phyloP scores from a whole-genome alignment of 2,888 invertebrate genomes.

The Tanaodytes sp. region DNA sequence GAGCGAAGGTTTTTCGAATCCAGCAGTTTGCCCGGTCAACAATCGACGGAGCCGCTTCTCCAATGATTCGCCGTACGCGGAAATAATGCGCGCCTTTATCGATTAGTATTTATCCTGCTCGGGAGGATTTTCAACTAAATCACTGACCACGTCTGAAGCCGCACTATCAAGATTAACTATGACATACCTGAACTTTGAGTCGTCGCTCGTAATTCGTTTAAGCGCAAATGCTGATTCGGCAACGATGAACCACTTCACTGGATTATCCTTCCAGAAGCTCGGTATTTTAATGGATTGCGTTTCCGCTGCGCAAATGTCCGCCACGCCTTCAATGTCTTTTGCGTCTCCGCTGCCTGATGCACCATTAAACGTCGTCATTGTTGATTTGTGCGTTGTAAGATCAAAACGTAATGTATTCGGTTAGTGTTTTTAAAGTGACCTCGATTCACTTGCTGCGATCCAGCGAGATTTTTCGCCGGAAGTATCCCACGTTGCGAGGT shows the following conservation, averaged over 20 bases:
- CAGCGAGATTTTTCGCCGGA: neutral
- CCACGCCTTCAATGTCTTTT: too few relatives aligned
- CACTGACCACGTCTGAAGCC: neutral
- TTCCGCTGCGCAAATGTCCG: too few relatives aligned
- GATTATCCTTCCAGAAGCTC: constrained; percentile 15
- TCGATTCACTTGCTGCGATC: neutral
- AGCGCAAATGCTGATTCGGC: constrained; percentile 23
- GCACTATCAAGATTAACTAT: constrained; percentile 15
- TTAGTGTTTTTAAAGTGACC: too few relatives aligned
- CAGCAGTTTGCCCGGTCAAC: neutral
- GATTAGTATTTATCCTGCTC: neutral
- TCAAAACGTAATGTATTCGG: too few relatives aligned
- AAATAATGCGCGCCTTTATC: constrained; percentile 9
- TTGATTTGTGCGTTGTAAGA: too few relatives aligned
- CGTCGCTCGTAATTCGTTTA: constrained; percentile 15
- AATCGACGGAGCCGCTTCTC: constrained; percentile 1
- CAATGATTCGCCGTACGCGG: neutral
- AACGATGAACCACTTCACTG: constrained; percentile 13
- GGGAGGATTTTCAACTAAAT: neutral
- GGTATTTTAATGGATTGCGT: neutral
- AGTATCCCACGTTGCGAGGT: neutral
- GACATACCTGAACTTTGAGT: constrained; percentile 19
- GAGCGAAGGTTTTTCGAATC: neutral
- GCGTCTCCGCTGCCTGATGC: too few relatives aligned
- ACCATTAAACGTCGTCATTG: too few relatives aligned